Evolutionary conservation across 2,888 invertebrate genomes (phyloP), one percentile per base, ranked within the genome.

Genomic region (Orthosia gracilis): DNA sequence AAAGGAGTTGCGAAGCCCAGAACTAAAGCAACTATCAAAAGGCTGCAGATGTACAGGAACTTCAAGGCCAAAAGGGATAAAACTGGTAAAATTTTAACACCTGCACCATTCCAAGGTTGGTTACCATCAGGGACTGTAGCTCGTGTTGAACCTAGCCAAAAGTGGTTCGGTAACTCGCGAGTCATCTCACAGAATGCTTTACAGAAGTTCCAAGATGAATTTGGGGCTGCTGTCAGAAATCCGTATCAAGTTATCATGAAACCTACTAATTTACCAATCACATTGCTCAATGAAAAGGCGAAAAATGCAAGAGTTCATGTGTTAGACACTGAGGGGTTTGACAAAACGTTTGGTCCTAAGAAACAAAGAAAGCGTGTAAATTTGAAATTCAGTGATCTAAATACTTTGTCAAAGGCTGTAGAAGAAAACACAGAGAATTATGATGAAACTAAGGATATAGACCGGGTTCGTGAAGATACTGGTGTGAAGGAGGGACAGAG

Each of bases 161-260:
- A 98, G 92, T 99, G 99, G 99, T 99, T 99, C 94, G 99, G 99
- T 21, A 99, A 99, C 93, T 99, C 99, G 0, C 97, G 99, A 81
- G 99, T 99, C 0, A 99, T 99, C 85, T 98, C 99, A 0, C 99
- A 99, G 94, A 98, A 97, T 89, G 98, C 98, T 0, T 91, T 99
- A 49, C 98, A 98, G 93, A 98, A 98, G 91, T 98, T 99, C 90
- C 98, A 99, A 96, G 98, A 98, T 58, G 99, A 99, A 95, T 97
- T 99, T 92, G 99, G 99, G 23, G 98, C 98, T 89, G 99, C 98
- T 49, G 97, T 99, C 69, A 99, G 98, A 91, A 99, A 99, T 95
- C 99, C 99, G 0, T 99, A 99, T 92, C 98, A 99, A 96, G 98
- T 99, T 23, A 97, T 99, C 12, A 99, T 99, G 99, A 98, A 98